Percentiles rank a stretch among this genome's conserved stretches.
phyloP scores from a whole-genome alignment of 2,888 invertebrate genomes.

The Drosophila koepferae region DNA sequence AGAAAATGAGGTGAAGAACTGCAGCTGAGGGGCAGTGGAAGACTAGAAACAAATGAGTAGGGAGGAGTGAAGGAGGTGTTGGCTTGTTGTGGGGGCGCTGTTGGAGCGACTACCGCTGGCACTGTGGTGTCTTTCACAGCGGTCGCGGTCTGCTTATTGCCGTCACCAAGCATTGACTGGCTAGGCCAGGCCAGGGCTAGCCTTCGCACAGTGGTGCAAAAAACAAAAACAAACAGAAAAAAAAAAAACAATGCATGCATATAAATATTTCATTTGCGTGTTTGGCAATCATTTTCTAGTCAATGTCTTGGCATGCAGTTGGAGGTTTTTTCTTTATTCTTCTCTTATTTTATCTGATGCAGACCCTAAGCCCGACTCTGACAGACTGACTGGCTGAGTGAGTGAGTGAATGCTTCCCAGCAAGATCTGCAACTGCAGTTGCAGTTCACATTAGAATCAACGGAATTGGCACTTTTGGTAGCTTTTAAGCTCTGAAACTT shows the following conservation, averaged over 20 bases:
- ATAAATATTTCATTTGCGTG: conserved; percentile 82
- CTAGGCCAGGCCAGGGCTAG: conserved; percentile 28
- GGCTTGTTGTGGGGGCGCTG: conserved; percentile 9
- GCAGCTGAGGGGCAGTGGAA: not conserved
- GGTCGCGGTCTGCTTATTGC: conserved; percentile 80
- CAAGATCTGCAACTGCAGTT: conserved; percentile 6
- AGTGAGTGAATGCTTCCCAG: conserved; percentile 39
- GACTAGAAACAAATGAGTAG: not conserved
- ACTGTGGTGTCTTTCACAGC: conserved; percentile 63
- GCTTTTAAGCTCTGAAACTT: conserved; percentile 83
- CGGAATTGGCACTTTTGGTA: conserved; percentile 44
- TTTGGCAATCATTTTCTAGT: conserved; percentile 83
- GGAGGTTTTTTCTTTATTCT: conserved; percentile 51
- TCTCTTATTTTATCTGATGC: conserved; percentile 76
- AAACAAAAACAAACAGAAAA: not conserved
- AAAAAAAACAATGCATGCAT: conserved; percentile 75
- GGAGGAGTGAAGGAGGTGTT: not conserved
- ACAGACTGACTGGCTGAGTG: not conserved
- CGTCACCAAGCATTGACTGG: conserved; percentile 36
- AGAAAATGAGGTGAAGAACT: not conserved
- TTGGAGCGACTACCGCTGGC: conserved; percentile 2
- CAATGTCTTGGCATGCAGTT: conserved; percentile 83
- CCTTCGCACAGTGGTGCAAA: conserved; percentile 73
- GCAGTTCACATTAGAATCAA: conserved; percentile 41
- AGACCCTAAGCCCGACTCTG: conserved; percentile 32